Evolutionary conservation across 2,888 invertebrate species (phyloP).

Genomic region (Scrobipalpa costella): DNA sequence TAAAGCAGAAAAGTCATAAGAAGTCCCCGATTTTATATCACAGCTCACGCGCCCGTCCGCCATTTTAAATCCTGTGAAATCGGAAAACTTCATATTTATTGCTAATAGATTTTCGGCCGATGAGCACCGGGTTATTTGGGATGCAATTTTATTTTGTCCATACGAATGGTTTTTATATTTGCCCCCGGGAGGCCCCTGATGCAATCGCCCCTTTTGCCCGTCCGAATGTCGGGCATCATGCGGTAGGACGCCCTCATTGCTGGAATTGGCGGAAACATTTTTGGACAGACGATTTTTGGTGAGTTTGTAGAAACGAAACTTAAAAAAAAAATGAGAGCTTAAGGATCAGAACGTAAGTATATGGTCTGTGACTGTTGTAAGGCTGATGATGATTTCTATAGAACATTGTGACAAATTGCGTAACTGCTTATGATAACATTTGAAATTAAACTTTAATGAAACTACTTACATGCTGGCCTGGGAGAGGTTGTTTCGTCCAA

Average conservation of each 20-base stretch:
- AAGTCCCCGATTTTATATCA: constrained; percentile 63
- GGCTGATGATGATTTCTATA: too few relatives aligned
- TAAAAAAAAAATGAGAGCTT: not conserved
- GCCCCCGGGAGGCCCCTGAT: constrained; percentile 60
- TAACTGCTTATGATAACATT: too few relatives aligned
- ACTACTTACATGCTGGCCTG: too few relatives aligned
- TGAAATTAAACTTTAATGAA: too few relatives aligned
- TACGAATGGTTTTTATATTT: constrained; percentile 80
- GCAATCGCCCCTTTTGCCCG: constrained; percentile 57
- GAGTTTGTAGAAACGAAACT: not conserved
- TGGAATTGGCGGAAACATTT: constrained; percentile 48
- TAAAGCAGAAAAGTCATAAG: constrained; percentile 71
- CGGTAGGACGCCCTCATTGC: constrained; percentile 54
- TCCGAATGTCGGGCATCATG: constrained; percentile 67
- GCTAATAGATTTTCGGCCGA: constrained; percentile 80
- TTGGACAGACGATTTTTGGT: constrained; percentile 31
- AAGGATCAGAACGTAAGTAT: too few relatives aligned
- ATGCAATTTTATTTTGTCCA: constrained; percentile 81
- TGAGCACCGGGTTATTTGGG: constrained; percentile 77
- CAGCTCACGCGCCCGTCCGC: constrained; percentile 47
- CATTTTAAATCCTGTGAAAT: constrained; percentile 78
- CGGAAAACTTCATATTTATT: constrained; percentile 81
- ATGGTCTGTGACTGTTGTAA: too few relatives aligned
- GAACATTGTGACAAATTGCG: too few relatives aligned
- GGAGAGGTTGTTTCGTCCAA: too few relatives aligned